phyloP scores from a whole-genome alignment of 2,797 vertebrate genomes.

The Bovichtus diacanthus region DNA sequence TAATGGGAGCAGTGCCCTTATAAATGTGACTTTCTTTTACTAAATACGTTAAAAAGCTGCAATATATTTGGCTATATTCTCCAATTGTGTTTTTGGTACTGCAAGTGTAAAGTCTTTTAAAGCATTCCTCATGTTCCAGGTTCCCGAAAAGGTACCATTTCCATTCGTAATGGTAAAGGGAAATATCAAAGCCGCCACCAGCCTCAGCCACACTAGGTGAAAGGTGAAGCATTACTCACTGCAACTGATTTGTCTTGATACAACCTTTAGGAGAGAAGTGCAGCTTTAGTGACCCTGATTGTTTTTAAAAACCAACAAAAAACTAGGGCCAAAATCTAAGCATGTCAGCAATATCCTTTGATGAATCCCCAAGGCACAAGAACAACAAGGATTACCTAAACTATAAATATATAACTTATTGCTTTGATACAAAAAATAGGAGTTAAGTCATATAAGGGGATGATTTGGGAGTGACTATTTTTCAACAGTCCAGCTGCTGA shows the following conservation, averaged over 20 bases:
- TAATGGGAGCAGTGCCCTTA: background rate
- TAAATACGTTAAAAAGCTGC: background rate
- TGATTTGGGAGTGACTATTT: background rate
- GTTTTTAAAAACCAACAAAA: background rate
- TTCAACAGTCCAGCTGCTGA: constrained; percentile 37
- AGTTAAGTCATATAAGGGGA: background rate
- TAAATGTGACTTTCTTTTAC: background rate
- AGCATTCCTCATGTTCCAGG: background rate
- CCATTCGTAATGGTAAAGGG: background rate
- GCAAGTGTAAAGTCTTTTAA: background rate
- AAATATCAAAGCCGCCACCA: constrained; percentile 24
- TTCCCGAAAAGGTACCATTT: background rate
- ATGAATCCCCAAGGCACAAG: constrained; percentile 23
- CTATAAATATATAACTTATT: constrained; percentile 57
- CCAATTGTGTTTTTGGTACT: background rate
- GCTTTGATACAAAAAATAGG: constrained; percentile 17
- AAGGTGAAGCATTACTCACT: constrained; percentile 54
- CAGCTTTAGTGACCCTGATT: background rate
- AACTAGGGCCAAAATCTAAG: background rate
- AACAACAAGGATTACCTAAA: background rate
- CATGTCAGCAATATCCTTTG: constrained; percentile 12
- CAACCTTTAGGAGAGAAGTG: background rate
- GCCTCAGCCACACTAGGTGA: constrained; percentile 50
- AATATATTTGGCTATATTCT: background rate
- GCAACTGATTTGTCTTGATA: constrained; percentile 18